Evolutionary conservation across 1,140 invertebrate species (phyloP), one percentile per base, ranked within the genome.

Genomic region (Formica exsecta): DNA sequence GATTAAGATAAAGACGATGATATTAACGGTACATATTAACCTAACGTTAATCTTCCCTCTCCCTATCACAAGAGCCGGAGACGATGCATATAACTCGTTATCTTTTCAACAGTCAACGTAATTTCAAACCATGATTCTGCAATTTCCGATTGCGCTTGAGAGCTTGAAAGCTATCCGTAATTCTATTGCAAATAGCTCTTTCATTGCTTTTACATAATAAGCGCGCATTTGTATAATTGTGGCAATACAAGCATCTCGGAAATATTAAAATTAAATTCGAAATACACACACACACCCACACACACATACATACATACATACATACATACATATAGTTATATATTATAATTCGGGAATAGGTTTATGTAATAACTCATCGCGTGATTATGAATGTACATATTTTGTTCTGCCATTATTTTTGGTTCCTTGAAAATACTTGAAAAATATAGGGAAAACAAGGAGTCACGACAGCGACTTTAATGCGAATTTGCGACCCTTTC

Each of bases 391-490:
- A 44, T 25, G 3, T 11, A 48, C n/a, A 44, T 32, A 61, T 74
- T 38, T 83, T 61, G 38, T 83, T 61, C 7, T 22, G 38, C 3
- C 25, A 16, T 32, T 76, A 54, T 62, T 85, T 61, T n/a, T 44
- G 6, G 36, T 36, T 44, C 61, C 16, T 32, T 38, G 8, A 76
- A 62, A 65, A 13, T 36, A 11, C 51, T 61, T 65, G 38, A 41
- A 65, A 48, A 66, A 59, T 61, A 29, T 61, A 19, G 48, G 38
- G 51, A 86, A 44, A n/a, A 25, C n/a, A 38, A 25, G 79, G 11
- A 51, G 79, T 85, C 75, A 38, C 64, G 75, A 85, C 75, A 85
- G 75, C 62, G 75, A 61, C 76, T 85, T 85, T 80, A 85, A 85
- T 68, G 64, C 61, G 84, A 66, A 79, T 85, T 66, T 68, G 84